Conservation (phyloP, 2,888 invertebrate genomes). For the Nomada fucata region DNA sequence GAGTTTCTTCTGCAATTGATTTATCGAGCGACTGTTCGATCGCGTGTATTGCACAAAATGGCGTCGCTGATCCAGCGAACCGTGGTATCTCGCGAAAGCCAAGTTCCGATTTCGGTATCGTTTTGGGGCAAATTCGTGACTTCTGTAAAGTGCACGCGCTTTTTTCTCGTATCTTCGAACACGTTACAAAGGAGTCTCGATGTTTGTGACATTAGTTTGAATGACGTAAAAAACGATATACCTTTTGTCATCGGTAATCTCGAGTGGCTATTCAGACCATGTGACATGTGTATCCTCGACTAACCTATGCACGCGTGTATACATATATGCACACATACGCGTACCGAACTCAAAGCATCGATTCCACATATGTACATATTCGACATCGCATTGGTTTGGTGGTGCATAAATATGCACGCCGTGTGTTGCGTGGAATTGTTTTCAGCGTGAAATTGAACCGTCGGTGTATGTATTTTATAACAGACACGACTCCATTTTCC, state of each 20-base stretch:
- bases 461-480: constrained; percentile 7
- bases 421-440: neutral
- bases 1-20: neutral
- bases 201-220: neutral
- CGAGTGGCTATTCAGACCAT: neutral
- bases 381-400: neutral
- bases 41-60: constrained; percentile 63
- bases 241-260: neutral
- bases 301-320: neutral
- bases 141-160: neutral
- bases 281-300: neutral
- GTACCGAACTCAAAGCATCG: neutral
- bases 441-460: neutral
- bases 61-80: constrained; percentile 52
- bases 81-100: constrained; percentile 14
- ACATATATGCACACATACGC: neutral
- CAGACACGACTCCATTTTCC: neutral
- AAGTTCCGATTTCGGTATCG: neutral
- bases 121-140: neutral
- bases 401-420: neutral
- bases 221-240: neutral
- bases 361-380: neutral
- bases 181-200: neutral
- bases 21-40: constrained; percentile 55
- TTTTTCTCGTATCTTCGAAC: neutral